Evolutionary conservation across 2,113 vertebrate species (phyloP), one percentile per base, ranked within the genome.

Genomic region (Phoxinus phoxinus): DNA sequence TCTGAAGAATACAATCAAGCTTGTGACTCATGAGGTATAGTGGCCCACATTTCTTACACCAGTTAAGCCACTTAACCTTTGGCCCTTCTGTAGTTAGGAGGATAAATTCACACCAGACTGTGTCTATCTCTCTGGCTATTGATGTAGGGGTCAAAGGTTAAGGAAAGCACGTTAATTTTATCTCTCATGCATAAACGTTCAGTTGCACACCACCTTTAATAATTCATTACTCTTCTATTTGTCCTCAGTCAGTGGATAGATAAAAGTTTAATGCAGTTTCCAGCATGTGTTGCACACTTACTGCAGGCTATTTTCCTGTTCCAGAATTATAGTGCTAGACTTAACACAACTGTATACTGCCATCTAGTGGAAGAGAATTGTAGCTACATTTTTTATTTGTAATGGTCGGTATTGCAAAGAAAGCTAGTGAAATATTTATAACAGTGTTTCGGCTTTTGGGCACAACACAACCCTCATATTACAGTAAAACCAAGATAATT

Each of bases 261-360:
- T 95, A 69, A 95, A 95, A 94, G 88, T 93, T 95, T 93, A 72
- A 95, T 93, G 93, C 90, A 87, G 88, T 93, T 94, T 94, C 91
- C 93, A 93, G 84, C 88, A 92, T 87, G 87, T 89, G 90, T 86
- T 80, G 86, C 87, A 81, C 87, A 77, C 76, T 74, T 85, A 75
- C 63, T 83, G 87, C 67, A 87, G 74, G 63, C 74, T 86, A 37
- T 82, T 37, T 87, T 71, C 46, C 73, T 73, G 21, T 19, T 48
- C 6, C 61, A 17, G 25, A 58, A 23, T 1, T 23, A 1, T 19
- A 73, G 12, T 3, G 4, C 4, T 61, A 46, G 15, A 21, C 8
- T 10, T 63, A 19, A 23, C 21, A 35, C 25, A 72, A 63, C 11
- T 78, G 27, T 2, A 76, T 61, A 86, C 83, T 90, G 87, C 83